Base-by-base conservation (phyloP, 2,888 invertebrate genomes). In the Philopedon plagiatum region DNA sequence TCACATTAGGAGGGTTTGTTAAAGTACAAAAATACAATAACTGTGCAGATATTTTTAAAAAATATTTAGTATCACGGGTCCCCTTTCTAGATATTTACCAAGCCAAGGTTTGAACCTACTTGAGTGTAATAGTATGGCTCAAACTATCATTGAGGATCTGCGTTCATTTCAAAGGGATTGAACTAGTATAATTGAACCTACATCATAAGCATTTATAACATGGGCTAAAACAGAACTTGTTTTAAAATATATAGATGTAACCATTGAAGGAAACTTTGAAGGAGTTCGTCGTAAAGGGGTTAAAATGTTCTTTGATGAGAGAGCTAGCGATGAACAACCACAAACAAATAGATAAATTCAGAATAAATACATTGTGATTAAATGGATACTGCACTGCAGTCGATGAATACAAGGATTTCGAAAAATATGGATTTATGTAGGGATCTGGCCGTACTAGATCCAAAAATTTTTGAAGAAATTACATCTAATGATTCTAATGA, bases 361-460 rank as follows among this genome's bases (percentile, higher is more conserved):
- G 49, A 13, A n/a, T 46, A 46, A 8, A 46, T n/a, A 11, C 49
- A n/a, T 46, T 46, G 13, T 46, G 49, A 9, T 46, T 46, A 9
- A 46, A 46, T 46, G 49, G 49, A 46, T 13, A 46, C 49, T 13
- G 49, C 49, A 46, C 23, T 46, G 49, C 49, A 46, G 23, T 46
- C 15, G 15, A 46, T 46, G 23, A n/a, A 8, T 11, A 8, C 49
- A 21, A 46, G 49, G 49, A 5, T 46, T 46, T 46, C 49, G 8
- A 46, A 46, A 46, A 46, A 46, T 46, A 46, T 46, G 49, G 49
- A 46, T 13, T 13, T 46, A 23, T 46, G 9, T 46, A 46, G 49
- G n/a, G 49, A 46, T 46, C n/a, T 46, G 15, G 19, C 49, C 15
- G 15, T 23, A 46, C 13, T 46, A 23, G 49, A 23, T 11, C 49